These are phyloP conservation scores for Protobothrops mucrosquamatus DNA, from an alignment of 2,113 vertebrate genomes.

Conservation along the genomic window DNA sequence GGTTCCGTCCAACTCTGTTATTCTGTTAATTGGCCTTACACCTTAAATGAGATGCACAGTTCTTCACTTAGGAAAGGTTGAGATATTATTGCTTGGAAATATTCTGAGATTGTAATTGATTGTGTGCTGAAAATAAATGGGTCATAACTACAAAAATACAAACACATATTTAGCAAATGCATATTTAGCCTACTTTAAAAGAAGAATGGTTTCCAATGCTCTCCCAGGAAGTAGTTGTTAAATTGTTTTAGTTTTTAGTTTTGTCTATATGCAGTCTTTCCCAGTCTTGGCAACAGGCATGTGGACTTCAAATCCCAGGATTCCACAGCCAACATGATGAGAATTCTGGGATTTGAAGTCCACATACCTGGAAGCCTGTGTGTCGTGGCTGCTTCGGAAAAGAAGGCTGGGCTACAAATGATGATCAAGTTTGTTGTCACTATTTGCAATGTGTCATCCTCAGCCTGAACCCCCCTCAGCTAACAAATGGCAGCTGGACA, in stretches of 20 bases:
- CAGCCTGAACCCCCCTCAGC: conserved; percentile 90
- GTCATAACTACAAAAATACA: no score
- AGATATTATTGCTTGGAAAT: no score
- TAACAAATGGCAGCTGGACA: conserved; percentile 95
- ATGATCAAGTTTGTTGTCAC: neutral
- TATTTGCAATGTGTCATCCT: conserved; percentile 38
- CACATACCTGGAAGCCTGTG: neutral
- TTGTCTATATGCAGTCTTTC: neutral
- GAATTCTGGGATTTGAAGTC: neutral
- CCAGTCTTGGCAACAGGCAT: neutral
- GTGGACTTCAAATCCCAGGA: neutral
- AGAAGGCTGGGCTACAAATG: neutral
- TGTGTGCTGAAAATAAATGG: no score
- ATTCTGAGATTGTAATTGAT: no score
- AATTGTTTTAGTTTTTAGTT: neutral
- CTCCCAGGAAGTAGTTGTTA: neutral
- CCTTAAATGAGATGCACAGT: no score
- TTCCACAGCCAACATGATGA: neutral
- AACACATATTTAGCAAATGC: no score
- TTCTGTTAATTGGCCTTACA: no score
- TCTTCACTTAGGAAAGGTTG: no score
- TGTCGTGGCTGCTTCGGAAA: neutral
- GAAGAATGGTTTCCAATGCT: neutral
- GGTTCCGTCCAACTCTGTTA: no score
- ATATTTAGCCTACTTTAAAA: neutral